Evolutionary conservation across 2,113 vertebrate species (phyloP).

Genomic region (Corythornis madagascariensis): DNA sequence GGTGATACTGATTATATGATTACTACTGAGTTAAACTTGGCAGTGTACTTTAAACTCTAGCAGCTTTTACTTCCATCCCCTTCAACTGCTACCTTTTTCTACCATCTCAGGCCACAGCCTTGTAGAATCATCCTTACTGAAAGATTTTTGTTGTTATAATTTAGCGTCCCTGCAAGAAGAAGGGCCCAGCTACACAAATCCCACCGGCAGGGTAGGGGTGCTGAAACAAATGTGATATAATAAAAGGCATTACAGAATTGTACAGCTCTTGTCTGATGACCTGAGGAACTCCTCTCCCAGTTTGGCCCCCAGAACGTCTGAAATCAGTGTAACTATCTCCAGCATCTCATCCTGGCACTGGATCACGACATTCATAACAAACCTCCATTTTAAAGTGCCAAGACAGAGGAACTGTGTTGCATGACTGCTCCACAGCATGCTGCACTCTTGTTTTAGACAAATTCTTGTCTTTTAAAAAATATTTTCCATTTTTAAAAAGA

Average conservation of each 20-base stretch:
- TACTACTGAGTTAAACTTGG: background rate
- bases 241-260: background rate
- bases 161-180: background rate
- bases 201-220: background rate
- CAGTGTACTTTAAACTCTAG: background rate
- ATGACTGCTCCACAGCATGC: background rate
- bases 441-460: background rate
- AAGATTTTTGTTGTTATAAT: background rate
- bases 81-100: background rate
- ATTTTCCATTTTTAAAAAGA: background rate
- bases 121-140: background rate
- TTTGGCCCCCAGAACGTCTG: background rate
- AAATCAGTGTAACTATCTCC: background rate
- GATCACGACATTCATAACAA: background rate
- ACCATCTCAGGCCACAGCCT: background rate
- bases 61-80: background rate
- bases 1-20: background rate
- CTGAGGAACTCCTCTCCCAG: background rate
- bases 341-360: background rate
- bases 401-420: background rate
- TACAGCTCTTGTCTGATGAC: background rate
- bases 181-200: background rate
- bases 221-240: background rate
- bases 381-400: background rate
- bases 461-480: background rate